Base-by-base conservation (phyloP, 2,797 vertebrate species). In the Phoeniculus purpureus region DNA sequence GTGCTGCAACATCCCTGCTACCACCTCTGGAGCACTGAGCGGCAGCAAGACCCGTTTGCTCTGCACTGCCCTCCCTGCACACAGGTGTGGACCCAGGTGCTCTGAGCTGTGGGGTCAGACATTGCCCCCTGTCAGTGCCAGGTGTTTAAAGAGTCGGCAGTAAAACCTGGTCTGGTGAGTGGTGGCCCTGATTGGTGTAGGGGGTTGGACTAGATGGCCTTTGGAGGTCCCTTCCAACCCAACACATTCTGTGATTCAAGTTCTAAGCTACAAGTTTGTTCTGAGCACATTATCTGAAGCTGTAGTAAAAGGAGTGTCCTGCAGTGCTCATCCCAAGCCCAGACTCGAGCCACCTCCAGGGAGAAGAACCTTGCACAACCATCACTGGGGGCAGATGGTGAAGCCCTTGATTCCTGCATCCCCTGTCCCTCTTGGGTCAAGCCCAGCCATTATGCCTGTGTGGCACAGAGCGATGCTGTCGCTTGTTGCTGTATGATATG, bases 81-180 rank as follows among this genome's bases (percentile, higher is more conserved):
- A 4, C 21, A 5, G 1, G 11, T 6, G 3, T 31, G 51, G 34
- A 27, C 23, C 14, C 54, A 19, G 15, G n/a, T 1, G 32, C 51
- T 54, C n/a, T 0, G 0, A 32, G 50, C 31, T 0, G 0, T 21
- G 45, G 43, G 16, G 7, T 60, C 50, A 66, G 50, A 32, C 3
- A 1, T 66, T 85, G 32, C 29, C 76, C 45, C 66, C 60, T 60
- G 37, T 66, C 70, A 79, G 71, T 3, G 1, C 2, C 31, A 31
- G 25, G 34, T 18, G 47, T 83, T 60, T 34, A 52, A 89, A 87
- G 76, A 90, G 74, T 75, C 60, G 71, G 48, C 59, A 65, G 48
- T 83, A 91, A 88, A 87, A 37, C 37, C 13, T 43, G 43, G 43
- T 43, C 43, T 43, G 43, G 43, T 43, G 43, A 43, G 43, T 43